Evolutionary conservation across 2,797 vertebrate species (phyloP).

Genomic region (Chaenodraco wilsoni): DNA sequence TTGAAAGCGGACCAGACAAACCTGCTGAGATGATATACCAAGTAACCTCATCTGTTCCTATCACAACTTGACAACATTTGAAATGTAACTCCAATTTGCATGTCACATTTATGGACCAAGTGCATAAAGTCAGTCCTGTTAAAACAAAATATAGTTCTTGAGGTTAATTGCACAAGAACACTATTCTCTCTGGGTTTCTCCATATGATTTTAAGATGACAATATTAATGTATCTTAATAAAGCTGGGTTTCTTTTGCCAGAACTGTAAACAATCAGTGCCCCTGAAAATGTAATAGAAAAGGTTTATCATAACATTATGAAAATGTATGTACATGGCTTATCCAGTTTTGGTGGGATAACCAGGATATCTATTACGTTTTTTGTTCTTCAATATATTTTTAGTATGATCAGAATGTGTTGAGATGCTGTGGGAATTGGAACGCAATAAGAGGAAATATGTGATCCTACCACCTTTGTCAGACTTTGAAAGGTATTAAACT

Average conservation of each 20-base stretch:
- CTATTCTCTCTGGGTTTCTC: slow-evolving; percentile 30
- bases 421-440: slow-evolving; percentile 38
- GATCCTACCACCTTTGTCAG: slow-evolving; percentile 57
- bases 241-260: slow-evolving; percentile 23
- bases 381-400: slow-evolving; percentile 47
- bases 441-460: slow-evolving; percentile 29
- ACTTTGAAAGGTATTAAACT: slow-evolving; percentile 71
- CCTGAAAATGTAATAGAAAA: slow-evolving; percentile 4
- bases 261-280: slow-evolving; percentile 12
- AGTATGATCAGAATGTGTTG: slow-evolving; percentile 59
- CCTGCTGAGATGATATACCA: slow-evolving; percentile 78
- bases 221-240: slow-evolving; percentile 21
- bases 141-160: slow-evolving; percentile 16
- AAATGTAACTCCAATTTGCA: slow-evolving; percentile 34
- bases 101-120: slow-evolving; percentile 49
- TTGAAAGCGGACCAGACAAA: slow-evolving; percentile 73
- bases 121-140: slow-evolving; percentile 1
- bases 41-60: slow-evolving; percentile 76
- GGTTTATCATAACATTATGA: slow-evolving; percentile 29
- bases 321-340: slow-evolving; percentile 34
- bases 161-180: slow-evolving; percentile 23
- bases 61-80: slow-evolving; percentile 67
- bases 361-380: slow-evolving; percentile 38
- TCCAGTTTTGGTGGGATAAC: slow-evolving; percentile 35
- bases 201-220: slow-evolving; percentile 22